Evolutionary conservation across 2,113 vertebrate species (phyloP), one percentile per base, ranked within the genome.

Genomic region (Takifugu bimaculatus): DNA sequence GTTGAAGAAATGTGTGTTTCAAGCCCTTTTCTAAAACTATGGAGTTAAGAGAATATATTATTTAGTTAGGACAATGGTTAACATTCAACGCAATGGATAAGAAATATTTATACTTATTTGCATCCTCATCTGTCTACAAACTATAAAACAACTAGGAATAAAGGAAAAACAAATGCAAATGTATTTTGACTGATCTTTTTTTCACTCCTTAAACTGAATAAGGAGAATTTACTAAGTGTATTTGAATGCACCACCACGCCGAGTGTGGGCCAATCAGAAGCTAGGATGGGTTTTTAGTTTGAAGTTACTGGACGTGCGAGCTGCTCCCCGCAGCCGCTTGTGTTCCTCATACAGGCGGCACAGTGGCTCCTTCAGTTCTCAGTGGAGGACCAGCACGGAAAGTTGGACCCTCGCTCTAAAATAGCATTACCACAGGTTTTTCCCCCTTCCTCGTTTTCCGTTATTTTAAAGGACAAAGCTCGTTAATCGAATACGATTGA

Each of bases 231-330:
- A 60, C 63, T 1, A 1, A 28, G 26, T 4, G 29, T 28, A 32
- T 56, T 0, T 71, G 64, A 87, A 78, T 5, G 74, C 76, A 65
- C 6, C 83, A 44, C 42, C 2, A 5, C 32, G 3, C 35, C n/a
- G 29, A n/a, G n/a, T 9, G 2, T 26, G n/a, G 45, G 14, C 83
- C 85, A 88, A 88, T 88, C 77, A 79, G 57, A 68, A 42, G 47
- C 62, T 42, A 81, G 77, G 47, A 60, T 32, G 66, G 75, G 50
- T 78, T 84, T 89, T 70, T 66, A 86, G 82, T 89, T 87, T 67
- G 70, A 62, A 78, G 71, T 26, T 52, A 63, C 14, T 2, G 52
- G 54, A 63, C 15, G 25, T 50, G 29, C 26, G 14, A 10, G 27
- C 26, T 11, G 43, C 44, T 25, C 32, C 25, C 28, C 39, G 6